phyloP scores from a whole-genome alignment of 1,140 invertebrate species.

The Pogonomyrmex californicus region DNA sequence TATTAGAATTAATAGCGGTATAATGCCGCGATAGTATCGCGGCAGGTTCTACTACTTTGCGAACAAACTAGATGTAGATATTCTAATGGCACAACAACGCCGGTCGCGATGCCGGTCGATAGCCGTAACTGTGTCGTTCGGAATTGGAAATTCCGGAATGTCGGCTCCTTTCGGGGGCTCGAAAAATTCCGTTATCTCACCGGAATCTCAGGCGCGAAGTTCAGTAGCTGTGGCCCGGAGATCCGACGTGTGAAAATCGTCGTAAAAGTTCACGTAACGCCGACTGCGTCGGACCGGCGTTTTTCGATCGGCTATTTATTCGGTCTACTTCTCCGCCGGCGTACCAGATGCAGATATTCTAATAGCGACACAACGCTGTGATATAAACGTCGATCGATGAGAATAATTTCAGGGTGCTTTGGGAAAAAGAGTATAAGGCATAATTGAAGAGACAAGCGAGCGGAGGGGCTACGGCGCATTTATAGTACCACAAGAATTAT shows the following conservation, averaged over 20 bases:
- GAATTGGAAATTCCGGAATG: conserved; percentile 33
- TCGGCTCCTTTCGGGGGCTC: not conserved
- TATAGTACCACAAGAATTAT: conserved; percentile 35
- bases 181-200: conserved; percentile 27
- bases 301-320: conserved; percentile 41
- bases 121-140: conserved; percentile 28
- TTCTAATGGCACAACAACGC: conserved; percentile 38
- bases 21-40: conserved; percentile 50
- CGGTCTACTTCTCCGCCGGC: conserved; percentile 43
- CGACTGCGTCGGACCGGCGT: not conserved
- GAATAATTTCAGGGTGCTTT: conserved; percentile 20
- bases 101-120: conserved; percentile 31
- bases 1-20: conserved; percentile 58
- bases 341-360: conserved; percentile 55
- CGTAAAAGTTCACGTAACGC: not conserved
- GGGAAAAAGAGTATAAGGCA: conserved; percentile 35
- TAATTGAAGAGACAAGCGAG: conserved; percentile 54
- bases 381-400: conserved; percentile 52
- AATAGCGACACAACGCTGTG: conserved; percentile 31
- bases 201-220: not conserved
- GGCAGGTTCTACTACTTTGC: conserved; percentile 54
- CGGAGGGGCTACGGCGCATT: conserved; percentile 6
- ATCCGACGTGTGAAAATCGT: conserved; percentile 3
- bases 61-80: conserved; percentile 65
- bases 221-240: not conserved